phyloP scores from a whole-genome alignment of 2,888 invertebrate species.

The Tetragnatha montana region DNA sequence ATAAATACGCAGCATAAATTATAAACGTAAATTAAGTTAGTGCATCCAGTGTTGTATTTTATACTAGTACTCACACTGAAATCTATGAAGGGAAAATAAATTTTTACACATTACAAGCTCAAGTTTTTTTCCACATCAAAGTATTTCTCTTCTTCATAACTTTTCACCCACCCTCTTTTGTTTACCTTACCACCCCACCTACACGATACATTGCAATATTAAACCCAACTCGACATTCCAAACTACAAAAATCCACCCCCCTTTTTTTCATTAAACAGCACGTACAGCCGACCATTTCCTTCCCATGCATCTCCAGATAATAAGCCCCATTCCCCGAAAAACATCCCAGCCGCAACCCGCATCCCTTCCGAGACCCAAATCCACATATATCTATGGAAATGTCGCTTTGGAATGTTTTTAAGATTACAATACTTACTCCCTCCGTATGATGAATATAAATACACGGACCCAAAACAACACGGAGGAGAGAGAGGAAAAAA shows the following conservation, averaged over 20 bases:
- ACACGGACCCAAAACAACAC: constrained; percentile 31
- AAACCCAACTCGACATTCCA: no score
- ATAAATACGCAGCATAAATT: no score
- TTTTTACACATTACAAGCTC: no score
- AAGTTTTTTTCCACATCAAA: no score
- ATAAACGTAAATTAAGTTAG: no score
- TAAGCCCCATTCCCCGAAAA: constrained; percentile 14
- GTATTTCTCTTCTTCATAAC: no score
- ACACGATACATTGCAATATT: no score
- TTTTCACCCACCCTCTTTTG: no score
- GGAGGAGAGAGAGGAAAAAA: constrained; percentile 25
- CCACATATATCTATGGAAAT: constrained; percentile 63
- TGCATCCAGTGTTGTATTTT: no score
- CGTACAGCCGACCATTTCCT: not conserved
- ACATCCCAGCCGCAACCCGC: not conserved
- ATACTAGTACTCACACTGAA: no score
- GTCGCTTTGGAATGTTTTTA: constrained; percentile 47
- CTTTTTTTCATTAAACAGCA: not conserved
- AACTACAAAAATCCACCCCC: not conserved
- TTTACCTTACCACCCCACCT: no score
- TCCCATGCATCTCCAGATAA: constrained; percentile 17
- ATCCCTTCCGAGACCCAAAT: constrained; percentile 11
- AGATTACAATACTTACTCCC: constrained; percentile 42
- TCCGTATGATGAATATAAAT: constrained; percentile 41
- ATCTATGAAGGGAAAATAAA: no score